phyloP scores from a whole-genome alignment of 2,888 invertebrate genomes.

The Tuberolachnus salignus region DNA sequence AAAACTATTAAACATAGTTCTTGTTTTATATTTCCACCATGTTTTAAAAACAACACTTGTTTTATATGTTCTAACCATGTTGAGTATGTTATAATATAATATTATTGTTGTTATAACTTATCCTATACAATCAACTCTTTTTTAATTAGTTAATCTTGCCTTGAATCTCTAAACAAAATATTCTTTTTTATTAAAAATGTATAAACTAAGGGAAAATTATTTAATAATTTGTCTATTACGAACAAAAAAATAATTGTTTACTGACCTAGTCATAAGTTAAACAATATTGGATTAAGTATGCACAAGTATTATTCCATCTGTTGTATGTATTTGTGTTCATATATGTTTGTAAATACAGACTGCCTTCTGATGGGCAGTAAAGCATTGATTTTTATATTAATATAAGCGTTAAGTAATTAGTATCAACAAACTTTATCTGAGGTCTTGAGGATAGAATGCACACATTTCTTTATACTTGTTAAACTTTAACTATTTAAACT shows the following conservation, averaged over 20 bases:
- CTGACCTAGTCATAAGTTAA: no score
- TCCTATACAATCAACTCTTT: background rate
- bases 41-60: slow-evolving; percentile 10
- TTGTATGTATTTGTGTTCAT: no score
- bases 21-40: slow-evolving; percentile 4
- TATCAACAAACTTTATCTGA: no score
- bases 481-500: background rate
- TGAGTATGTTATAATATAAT: slow-evolving; percentile 43
- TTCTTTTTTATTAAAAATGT: no score
- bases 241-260: background rate
- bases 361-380: no score
- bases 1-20: slow-evolving; percentile 3
- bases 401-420: no score
- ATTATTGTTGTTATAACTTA: slow-evolving; percentile 17
- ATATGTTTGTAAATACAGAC: no score
- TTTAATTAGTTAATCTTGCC: background rate
- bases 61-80: slow-evolving; percentile 35
- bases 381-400: no score
- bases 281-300: no score
- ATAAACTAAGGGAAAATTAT: background rate
- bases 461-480: background rate
- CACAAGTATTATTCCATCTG: no score
- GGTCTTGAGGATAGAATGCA: background rate
- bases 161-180: background rate
- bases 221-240: background rate